A percentile compares a stretch with the other conserved stretches of the same genome.
Evolutionary conservation across 2,888 invertebrate species (phyloP).

Genomic region (Rhamphomyia laevipes): DNA sequence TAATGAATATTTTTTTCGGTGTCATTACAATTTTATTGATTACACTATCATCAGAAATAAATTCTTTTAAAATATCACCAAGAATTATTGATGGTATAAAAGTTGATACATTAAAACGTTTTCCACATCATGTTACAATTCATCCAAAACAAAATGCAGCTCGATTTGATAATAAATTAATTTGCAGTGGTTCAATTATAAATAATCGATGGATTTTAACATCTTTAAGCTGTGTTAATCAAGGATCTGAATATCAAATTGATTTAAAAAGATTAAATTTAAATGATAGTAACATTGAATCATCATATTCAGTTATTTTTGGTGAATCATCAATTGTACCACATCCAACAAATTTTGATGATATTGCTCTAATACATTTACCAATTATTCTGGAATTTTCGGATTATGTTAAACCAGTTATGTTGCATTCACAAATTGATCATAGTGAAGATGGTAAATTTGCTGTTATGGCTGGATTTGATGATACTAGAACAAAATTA

Average conservation of each 20-base stretch:
- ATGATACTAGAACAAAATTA: constrained; percentile 3
- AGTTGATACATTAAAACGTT: constrained; percentile 12
- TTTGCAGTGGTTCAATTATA: constrained; percentile 16
- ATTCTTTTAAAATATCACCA: too few species aligned
- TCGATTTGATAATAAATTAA: not conserved
- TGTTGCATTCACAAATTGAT: too few species aligned
- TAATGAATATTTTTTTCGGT: too few species aligned
- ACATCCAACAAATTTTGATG: constrained; percentile 8
- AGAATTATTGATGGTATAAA: constrained; percentile 6
- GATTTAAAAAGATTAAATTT: constrained; percentile 13
- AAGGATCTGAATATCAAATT: constrained; percentile 4
- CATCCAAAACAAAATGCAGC: not conserved
- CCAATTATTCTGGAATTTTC: constrained; percentile 4
- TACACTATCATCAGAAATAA: too few species aligned
- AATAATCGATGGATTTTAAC: constrained; percentile 13
- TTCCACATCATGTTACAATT: constrained; percentile 13
- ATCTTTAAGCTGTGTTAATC: constrained; percentile 9
- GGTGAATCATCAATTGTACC: constrained; percentile 5
- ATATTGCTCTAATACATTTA: constrained; percentile 14
- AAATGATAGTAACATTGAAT: not conserved
- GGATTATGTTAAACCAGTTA: too few species aligned
- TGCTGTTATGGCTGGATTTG: constrained; percentile 16
- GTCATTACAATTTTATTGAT: too few species aligned
- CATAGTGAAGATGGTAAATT: constrained; percentile 4
- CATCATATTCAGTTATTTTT: constrained; percentile 13